Evolutionary conservation across 2,113 vertebrate species (phyloP), one percentile per base, ranked within the genome.

Genomic region (Cephalopholis sonnerati): DNA sequence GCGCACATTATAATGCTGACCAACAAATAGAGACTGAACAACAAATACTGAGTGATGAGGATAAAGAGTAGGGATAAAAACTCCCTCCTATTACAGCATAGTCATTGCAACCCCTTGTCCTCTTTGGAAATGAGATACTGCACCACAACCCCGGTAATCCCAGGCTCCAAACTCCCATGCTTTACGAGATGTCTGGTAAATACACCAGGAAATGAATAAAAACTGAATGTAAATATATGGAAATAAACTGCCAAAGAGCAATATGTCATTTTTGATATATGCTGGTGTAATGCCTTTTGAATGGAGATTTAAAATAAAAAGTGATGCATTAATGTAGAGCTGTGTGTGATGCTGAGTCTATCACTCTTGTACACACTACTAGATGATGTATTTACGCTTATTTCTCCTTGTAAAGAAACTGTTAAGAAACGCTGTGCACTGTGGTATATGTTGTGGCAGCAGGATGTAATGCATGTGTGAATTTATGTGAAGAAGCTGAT

Each of bases 221-320:
- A 82, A 80, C 22, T 58, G 22, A 55, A 84, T 78, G 74, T 65
- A 83, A 88, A 89, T 84, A 82, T 82, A 91, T 89, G 86, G 64
- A 90, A 90, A 86, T 77, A 69, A 70, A 73, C 68, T 79, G 62
- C 63, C 22, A 76, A 79, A 77, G 73, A 79, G 70, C 81, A 83
- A 71, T 71, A 44, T 82, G 63, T 83, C 72, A 82, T 86, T 79
- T 79, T n/a, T 81, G 36, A 89, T 85, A 51, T 70, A 65, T 83
- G 82, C 77, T 20, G 25, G n/a, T 72, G 48, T 86, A 84, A 89
- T 86, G 15, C 63, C 53, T 82, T 85, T 88, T 8, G 41, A 89
- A 87, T 48, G 39, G 59, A 65, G 58, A 53, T 64, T 39, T 58
- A 54, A 57, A 73, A 66, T 73, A 66, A 82, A 25, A 75, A 71